Evolutionary conservation across 1,140 invertebrate species (phyloP), one percentile per base, ranked within the genome.

Genomic region (Telenomus remus): DNA sequence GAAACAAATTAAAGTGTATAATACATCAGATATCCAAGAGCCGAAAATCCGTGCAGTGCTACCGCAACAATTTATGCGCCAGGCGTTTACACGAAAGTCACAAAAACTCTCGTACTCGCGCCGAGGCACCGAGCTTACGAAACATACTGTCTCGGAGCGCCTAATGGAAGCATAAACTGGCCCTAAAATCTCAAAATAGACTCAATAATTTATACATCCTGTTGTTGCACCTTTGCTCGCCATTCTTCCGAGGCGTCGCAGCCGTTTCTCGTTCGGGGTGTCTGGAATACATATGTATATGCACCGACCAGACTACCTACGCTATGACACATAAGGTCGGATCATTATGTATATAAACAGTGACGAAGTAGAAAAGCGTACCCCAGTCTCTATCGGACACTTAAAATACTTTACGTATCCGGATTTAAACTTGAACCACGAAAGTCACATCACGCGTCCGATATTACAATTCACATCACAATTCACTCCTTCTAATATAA

Each of bases 191-290:
- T 78, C 69, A 74, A 82, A 82, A 82, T 82, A 82, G 80, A 77
- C 75, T 70, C 69, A 79, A 80, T 80, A 81, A 82, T 82, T 81
- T 82, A 82, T 82, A 82, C 81, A 82, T 82, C 81, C 80, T 80
- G 79, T 76, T 78, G 74, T 77, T 77, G 76, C 79, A 80, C 79
- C 79, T 80, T 80, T 78, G 69, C 73, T 72, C 69, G 59, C 68
- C 64, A 70, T 80, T 72, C 74, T 72, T 74, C 33, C 59, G 46
- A 66, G 48, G 43, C 66, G 50, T 65, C 66, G 44, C 76, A 74
- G 70, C 71, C 66, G 72, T 66, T 55, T 16, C 44, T 66, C 54
- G 44, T 27, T 51, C 59, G 55, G 71, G 72, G 77, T 72, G 72
- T 71, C 76, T 71, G 75, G 43, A 61, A 57, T 73, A 79, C 77